These are phyloP conservation scores for Trypoxylon attenuatum DNA, from an alignment of 2,888 invertebrate species.

Conservation along the genomic window DNA sequence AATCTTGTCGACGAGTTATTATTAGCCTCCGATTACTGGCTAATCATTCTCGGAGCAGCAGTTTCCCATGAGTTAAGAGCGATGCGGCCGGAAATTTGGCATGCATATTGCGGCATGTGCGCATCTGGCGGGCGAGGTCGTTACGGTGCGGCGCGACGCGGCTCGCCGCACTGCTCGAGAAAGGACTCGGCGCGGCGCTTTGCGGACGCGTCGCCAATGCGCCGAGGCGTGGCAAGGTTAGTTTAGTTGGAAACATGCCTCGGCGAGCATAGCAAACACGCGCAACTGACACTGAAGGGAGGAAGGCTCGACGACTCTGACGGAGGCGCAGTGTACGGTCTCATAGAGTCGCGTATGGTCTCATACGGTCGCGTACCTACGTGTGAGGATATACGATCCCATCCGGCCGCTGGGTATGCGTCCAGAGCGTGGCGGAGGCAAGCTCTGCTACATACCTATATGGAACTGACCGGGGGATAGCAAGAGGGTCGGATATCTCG, in stretches of 20 bases:
- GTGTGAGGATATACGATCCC: conserved; percentile 23
- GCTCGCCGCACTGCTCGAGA: conserved; percentile 43
- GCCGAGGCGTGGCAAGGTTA: conserved; percentile 69
- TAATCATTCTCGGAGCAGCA: too few species aligned
- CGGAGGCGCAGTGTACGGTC: conserved; percentile 50
- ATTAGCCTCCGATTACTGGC: too few species aligned
- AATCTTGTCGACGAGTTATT: too few species aligned
- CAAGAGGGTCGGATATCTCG: conserved; percentile 58
- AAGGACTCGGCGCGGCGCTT: conserved; percentile 47
- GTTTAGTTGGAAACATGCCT: conserved; percentile 72
- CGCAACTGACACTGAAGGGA: conserved; percentile 71
- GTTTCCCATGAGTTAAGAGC: too few species aligned
- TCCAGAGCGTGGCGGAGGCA: not conserved
- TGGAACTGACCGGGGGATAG: not conserved
- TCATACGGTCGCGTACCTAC: conserved; percentile 33
- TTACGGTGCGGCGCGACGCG: conserved; percentile 27
- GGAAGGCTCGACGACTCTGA: too few species aligned
- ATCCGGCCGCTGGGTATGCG: not conserved
- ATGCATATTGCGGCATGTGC: not conserved
- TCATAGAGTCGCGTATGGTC: conserved; percentile 25
- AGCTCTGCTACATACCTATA: not conserved
- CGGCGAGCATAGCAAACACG: conserved; percentile 71
- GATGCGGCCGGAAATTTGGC: conserved; percentile 1
- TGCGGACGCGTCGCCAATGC: conserved; percentile 63
- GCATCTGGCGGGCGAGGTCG: not conserved